These are phyloP conservation scores for Desoria tigrina DNA, from an alignment of 2,888 invertebrate species.

Conservation along the genomic window DNA sequence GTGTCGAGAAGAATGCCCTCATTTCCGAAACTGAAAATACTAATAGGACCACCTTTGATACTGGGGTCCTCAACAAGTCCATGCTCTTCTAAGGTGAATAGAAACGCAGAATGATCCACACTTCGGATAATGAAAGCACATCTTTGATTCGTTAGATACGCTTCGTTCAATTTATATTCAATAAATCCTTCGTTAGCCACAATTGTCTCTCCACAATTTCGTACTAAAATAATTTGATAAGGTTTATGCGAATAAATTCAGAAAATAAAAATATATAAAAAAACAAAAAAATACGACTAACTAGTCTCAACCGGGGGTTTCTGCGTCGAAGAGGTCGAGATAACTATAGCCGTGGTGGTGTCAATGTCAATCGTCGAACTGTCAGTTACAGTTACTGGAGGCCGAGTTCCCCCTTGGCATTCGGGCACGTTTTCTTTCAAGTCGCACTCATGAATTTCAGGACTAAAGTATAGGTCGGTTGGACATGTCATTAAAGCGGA, in stretches of 20 bases:
- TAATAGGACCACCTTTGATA: not conserved
- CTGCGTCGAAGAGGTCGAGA: not conserved
- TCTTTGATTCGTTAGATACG: constrained; percentile 11
- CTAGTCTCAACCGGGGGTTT: constrained; percentile 1
- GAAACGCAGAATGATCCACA: constrained; percentile 15
- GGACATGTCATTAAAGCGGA: constrained; percentile 18
- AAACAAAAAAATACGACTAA: not conserved
- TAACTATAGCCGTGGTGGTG: not conserved
- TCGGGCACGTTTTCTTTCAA: constrained; percentile 16
- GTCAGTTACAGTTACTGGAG: constrained; percentile 4
- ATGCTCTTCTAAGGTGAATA: constrained; percentile 20
- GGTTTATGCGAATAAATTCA: not conserved
- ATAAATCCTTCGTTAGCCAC: constrained; percentile 14
- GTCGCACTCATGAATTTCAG: constrained; percentile 18
- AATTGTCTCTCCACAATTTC: constrained; percentile 20
- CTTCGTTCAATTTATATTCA: constrained; percentile 19
- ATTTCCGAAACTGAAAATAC: constrained; percentile 14
- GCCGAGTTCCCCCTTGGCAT: constrained; percentile 23
- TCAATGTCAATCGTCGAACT: not conserved
- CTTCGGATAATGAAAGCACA: constrained; percentile 26
- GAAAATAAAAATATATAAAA: not conserved
- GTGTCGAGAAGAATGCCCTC: constrained; percentile 1
- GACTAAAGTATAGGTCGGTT: constrained; percentile 24
- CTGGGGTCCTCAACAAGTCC: constrained; percentile 1
- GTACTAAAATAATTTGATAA: constrained; percentile 6